A percentile compares a stretch with the other conserved stretches of the same genome.
Evolutionary conservation across 2,113 vertebrate genomes (phyloP).

Genomic region (Dipodomys spectabilis): DNA sequence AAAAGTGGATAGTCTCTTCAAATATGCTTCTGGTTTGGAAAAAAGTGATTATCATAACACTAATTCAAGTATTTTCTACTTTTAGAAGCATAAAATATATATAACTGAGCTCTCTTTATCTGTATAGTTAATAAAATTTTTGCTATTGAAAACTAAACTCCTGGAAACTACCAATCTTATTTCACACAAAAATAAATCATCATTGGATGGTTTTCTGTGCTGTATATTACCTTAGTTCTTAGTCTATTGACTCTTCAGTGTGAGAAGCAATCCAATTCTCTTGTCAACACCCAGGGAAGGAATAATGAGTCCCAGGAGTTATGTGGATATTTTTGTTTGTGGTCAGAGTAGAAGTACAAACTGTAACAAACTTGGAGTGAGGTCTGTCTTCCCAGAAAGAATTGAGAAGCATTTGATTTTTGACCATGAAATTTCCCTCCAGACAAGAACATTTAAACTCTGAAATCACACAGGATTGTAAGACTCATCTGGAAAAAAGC

Average conservation of each 20-base stretch:
- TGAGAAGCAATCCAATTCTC: constrained; percentile 25
- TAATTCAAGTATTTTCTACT: background rate
- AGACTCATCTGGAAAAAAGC: constrained; percentile 57
- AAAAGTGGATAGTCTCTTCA: background rate
- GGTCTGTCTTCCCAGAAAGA: constrained; percentile 29
- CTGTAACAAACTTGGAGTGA: background rate
- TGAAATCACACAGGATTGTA: constrained; percentile 62
- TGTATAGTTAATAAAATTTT: background rate
- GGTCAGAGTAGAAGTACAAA: background rate
- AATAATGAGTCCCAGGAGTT: background rate
- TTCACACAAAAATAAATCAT: constrained; percentile 39
- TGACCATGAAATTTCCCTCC: constrained; percentile 65
- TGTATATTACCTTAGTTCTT: background rate
- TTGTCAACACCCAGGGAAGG: constrained; percentile 28
- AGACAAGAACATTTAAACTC: constrained; percentile 66
- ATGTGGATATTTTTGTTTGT: background rate
- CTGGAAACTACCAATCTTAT: constrained; percentile 17
- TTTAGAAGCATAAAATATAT: background rate
- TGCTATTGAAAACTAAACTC: constrained; percentile 20
- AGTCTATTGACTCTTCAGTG: constrained; percentile 3
- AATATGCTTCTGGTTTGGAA: background rate
- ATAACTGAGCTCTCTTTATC: background rate
- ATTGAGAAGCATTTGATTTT: constrained; percentile 62
- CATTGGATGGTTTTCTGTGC: background rate
- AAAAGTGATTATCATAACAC: background rate